These are phyloP conservation scores for Caenorhabditis imperialis DNA, from an alignment of 2,888 invertebrate genomes.

Conservation along the genomic window DNA sequence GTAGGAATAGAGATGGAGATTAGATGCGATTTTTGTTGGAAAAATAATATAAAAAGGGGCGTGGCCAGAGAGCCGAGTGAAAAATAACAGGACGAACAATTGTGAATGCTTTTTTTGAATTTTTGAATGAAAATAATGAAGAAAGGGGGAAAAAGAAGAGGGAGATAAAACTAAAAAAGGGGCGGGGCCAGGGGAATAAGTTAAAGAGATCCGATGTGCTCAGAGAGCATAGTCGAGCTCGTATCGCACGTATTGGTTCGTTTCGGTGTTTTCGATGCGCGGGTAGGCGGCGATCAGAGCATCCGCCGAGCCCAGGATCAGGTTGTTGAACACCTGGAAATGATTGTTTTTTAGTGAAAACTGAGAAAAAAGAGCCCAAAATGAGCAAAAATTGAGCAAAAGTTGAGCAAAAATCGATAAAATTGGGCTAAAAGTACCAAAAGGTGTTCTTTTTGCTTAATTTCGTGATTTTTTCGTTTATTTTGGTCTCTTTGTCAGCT, in stretches of 20 bases:
- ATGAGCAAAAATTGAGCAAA: too few relatives aligned
- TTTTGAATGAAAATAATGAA: slow-evolving; percentile 6
- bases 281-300: slow-evolving; percentile 97
- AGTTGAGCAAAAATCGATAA: too few relatives aligned
- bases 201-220: slow-evolving; percentile 23
- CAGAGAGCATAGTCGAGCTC: slow-evolving; percentile 92
- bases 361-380: too few relatives aligned
- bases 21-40: too few relatives aligned
- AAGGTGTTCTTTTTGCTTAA: too few relatives aligned
- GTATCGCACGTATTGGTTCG: slow-evolving; percentile 92
- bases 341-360: too few relatives aligned
- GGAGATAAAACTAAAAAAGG: slow-evolving; percentile 7
- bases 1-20: too few relatives aligned
- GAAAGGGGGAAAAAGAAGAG: slow-evolving; percentile 1
- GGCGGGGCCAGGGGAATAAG: slow-evolving; percentile 15
- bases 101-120: not conserved
- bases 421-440: too few relatives aligned
- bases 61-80: not conserved
- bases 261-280: slow-evolving; percentile 93
- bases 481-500: too few relatives aligned
- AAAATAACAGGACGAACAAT: not conserved
- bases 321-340: slow-evolving; percentile 88
- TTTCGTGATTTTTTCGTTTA: too few relatives aligned
- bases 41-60: too few relatives aligned
- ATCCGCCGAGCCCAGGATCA: slow-evolving; percentile 97